A percentile compares a stretch with the other conserved stretches of the same genome.
Evolutionary conservation across 2,797 vertebrate species (phyloP).

Genomic region (Molossus molossus): DNA sequence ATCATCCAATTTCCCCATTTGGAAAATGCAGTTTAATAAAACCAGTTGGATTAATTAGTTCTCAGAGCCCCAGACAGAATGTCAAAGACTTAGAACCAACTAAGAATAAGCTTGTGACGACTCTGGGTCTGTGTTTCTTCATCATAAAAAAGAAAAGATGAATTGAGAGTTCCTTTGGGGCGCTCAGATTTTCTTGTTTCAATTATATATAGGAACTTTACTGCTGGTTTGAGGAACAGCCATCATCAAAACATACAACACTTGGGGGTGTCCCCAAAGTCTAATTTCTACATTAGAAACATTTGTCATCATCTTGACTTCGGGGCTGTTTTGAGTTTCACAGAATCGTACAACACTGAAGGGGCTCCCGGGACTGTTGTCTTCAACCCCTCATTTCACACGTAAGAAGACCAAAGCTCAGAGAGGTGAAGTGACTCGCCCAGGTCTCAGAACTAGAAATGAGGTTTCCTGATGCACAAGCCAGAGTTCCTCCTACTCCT

Average conservation of each 20-base stretch:
- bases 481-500: not conserved
- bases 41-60: not conserved
- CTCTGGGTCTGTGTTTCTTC: conserved; percentile 31
- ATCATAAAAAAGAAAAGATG: conserved; percentile 38
- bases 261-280: not conserved
- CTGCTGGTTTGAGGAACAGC: not conserved
- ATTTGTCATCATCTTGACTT: conserved; percentile 1
- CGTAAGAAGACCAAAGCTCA: not conserved
- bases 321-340: conserved; percentile 43
- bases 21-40: conserved; percentile 39
- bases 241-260: not conserved
- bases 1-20: conserved; percentile 5
- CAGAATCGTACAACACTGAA: not conserved
- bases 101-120: not conserved
- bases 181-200: conserved; percentile 46
- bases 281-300: not conserved
- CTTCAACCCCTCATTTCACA: not conserved
- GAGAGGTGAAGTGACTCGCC: not conserved
- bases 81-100: not conserved
- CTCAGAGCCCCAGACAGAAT: not conserved
- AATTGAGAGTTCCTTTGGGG: not conserved
- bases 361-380: not conserved
- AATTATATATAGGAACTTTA: not conserved
- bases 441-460: not conserved
- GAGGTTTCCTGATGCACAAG: not conserved